Percentiles rank a stretch among this genome's conserved stretches.
phyloP scores from a whole-genome alignment of 1,140 invertebrate genomes.

The Halesus radiatus region DNA sequence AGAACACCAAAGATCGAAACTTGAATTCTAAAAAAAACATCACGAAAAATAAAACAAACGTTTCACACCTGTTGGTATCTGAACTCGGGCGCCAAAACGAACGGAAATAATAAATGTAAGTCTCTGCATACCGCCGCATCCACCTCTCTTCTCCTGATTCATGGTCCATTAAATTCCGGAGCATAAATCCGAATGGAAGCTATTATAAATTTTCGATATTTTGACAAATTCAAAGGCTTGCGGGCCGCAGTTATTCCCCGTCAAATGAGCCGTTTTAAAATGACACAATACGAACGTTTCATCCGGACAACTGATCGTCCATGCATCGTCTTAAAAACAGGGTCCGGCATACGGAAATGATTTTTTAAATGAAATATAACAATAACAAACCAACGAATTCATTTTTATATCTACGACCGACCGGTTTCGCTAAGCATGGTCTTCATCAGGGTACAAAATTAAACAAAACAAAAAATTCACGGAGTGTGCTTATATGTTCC shows the following conservation, averaged over 20 bases:
- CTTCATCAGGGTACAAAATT: no score
- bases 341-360: no score
- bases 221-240: slow-evolving; percentile 55
- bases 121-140: slow-evolving; percentile 32
- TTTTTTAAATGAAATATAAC: no score
- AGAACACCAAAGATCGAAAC: not conserved
- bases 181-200: slow-evolving; percentile 50
- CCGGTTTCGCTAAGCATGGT: no score
- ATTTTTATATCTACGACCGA: no score
- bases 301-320: not conserved
- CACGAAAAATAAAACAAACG: slow-evolving; percentile 51
- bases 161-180: slow-evolving; percentile 49
- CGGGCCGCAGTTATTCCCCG: not conserved
- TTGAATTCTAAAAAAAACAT: not conserved
- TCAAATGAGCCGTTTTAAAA: not conserved
- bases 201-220: slow-evolving; percentile 55
- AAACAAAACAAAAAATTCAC: no score
- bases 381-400: no score
- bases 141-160: slow-evolving; percentile 49
- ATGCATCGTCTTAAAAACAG: not conserved
- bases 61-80: slow-evolving; percentile 53
- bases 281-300: not conserved
- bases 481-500: no score
- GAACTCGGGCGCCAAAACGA: not conserved
- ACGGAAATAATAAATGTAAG: slow-evolving; percentile 52